phyloP scores from a whole-genome alignment of 1,140 invertebrate genomes.

The Elysia chlorotica region DNA sequence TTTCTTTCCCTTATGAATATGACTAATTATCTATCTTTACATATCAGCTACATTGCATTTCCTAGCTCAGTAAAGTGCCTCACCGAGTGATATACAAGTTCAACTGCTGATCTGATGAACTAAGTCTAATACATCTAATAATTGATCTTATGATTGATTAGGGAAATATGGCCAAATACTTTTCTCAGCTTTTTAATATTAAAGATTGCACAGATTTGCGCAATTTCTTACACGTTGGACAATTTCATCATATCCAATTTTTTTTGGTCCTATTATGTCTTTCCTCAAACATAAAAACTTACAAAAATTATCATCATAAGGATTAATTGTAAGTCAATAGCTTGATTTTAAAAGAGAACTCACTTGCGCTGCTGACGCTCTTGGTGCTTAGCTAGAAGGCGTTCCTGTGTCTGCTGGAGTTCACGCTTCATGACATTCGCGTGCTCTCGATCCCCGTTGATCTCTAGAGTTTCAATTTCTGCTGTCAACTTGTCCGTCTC shows the following conservation, averaged over 20 bases:
- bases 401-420: constrained; percentile 44
- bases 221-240: neutral
- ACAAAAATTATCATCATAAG: neutral
- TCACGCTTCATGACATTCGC: constrained; percentile 32
- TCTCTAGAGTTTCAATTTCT: constrained; percentile 43
- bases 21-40: neutral
- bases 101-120: neutral
- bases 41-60: neutral
- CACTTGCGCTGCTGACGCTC: constrained; percentile 52
- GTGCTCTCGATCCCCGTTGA: constrained; percentile 30
- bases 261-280: neutral
- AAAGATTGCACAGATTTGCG: neutral
- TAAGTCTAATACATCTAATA: too few relatives aligned
- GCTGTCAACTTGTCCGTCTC: constrained; percentile 43
- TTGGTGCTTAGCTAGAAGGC: constrained; percentile 47
- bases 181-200: neutral
- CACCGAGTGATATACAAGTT: neutral
- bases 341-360: constrained; percentile 16
- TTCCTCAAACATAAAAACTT: neutral
- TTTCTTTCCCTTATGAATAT: neutral
- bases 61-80: neutral
- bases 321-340: too few relatives aligned
- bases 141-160: too few relatives aligned
- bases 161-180: neutral
- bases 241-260: neutral